These are phyloP conservation scores for Drosophila macrospina DNA, from an alignment of 2,888 invertebrate species.

Conservation along the genomic window DNA sequence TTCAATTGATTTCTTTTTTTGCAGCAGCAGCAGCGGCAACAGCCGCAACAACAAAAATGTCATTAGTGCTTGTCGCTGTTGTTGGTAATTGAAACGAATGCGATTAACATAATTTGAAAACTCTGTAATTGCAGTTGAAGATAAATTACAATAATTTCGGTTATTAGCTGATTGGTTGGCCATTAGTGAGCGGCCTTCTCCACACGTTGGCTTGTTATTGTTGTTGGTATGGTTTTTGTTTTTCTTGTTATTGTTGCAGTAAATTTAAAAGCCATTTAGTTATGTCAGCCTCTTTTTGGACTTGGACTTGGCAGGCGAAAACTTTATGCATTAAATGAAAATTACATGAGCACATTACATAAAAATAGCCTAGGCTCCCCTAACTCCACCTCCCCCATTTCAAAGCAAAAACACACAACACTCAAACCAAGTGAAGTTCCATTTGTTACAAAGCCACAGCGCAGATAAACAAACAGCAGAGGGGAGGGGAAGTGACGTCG, in stretches of 20 bases:
- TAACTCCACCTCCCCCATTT: not conserved
- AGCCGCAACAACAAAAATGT: conserved; percentile 38
- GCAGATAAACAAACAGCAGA: not conserved
- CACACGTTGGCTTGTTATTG: conserved; percentile 22
- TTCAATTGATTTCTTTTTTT: conserved; percentile 46
- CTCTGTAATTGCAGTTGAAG: conserved; percentile 25
- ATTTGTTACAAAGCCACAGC: too few species aligned
- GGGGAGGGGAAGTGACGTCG: conserved; percentile 37
- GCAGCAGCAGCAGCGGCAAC: conserved; percentile 15
- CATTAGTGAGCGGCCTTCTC: conserved; percentile 59
- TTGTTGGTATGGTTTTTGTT: conserved; percentile 24
- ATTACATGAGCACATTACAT: conserved; percentile 48
- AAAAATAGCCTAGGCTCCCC: conserved; percentile 42
- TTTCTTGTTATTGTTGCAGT: conserved; percentile 28
- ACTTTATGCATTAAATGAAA: conserved; percentile 41
- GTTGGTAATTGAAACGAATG: conserved; percentile 81
- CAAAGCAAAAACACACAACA: not conserved
- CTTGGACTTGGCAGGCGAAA: conserved; percentile 33
- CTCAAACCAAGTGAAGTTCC: not conserved
- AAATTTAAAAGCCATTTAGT: conserved; percentile 53
- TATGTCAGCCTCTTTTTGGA: conserved; percentile 40
- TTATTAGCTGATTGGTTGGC: conserved; percentile 71
- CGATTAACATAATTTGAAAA: conserved; percentile 81
- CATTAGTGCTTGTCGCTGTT: conserved; percentile 39
- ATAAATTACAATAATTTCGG: conserved; percentile 75